These are phyloP conservation scores for Rattus norvegicus DNA, from an alignment of 2,113 vertebrate species.

Conservation along the genomic window DNA sequence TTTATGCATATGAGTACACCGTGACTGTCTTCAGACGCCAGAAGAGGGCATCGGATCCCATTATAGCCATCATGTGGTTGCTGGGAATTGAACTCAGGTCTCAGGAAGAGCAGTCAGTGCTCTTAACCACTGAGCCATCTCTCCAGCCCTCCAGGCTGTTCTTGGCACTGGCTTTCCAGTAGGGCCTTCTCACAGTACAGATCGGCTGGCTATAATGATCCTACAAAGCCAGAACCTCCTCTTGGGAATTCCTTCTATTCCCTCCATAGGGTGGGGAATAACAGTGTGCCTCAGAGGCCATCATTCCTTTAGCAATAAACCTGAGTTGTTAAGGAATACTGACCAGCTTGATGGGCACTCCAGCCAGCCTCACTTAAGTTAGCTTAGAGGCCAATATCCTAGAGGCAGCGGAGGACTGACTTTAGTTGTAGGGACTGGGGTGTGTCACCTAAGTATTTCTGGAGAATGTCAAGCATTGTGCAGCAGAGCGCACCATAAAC, in stretches of 20 bases:
- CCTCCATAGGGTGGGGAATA: too few relatives aligned
- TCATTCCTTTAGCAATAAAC: background rate
- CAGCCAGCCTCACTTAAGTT: background rate
- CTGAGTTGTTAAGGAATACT: background rate
- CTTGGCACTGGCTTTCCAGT: background rate
- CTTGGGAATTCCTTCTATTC: background rate
- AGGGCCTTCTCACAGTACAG: background rate
- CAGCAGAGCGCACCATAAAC: background rate
- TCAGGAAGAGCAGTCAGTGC: too few relatives aligned
- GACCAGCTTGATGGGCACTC: background rate
- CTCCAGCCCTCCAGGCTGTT: too few relatives aligned
- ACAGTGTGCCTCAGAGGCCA: background rate
- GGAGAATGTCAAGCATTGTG: background rate
- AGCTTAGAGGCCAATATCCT: background rate
- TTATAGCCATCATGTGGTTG: too few relatives aligned
- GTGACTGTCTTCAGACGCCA: too few relatives aligned
- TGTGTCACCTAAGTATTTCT: background rate
- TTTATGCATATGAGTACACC: too few relatives aligned
- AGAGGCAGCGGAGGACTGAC: background rate
- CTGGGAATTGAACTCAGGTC: too few relatives aligned
- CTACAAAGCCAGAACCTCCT: fast-evolving
- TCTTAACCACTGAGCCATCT: too few relatives aligned
- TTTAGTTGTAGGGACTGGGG: background rate
- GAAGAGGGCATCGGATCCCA: too few relatives aligned
- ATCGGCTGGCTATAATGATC: background rate